Conservation (phyloP, 1,140 invertebrate species). For the Drosophila nasuta region DNA sequence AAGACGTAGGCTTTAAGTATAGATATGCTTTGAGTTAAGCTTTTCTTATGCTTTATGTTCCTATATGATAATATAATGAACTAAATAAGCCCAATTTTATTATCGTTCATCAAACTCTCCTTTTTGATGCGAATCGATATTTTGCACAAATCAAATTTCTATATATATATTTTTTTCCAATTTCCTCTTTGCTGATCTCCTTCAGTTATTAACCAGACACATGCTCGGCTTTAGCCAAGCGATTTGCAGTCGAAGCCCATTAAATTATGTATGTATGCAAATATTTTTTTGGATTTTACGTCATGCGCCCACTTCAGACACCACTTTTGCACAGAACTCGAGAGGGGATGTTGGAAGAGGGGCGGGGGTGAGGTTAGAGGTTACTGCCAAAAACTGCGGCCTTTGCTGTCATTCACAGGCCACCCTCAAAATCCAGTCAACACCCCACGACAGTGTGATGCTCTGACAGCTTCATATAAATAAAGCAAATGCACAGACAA, state of each 20-base stretch:
- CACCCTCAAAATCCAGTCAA: slow-evolving; percentile 7
- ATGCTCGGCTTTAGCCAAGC: not conserved
- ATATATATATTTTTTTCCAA: not conserved
- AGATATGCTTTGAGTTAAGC: too few relatives aligned
- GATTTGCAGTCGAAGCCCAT: slow-evolving; percentile 12
- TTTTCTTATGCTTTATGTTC: too few relatives aligned
- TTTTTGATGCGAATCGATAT: not conserved
- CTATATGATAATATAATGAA: too few relatives aligned
- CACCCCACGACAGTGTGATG: slow-evolving; percentile 18
- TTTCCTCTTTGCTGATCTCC: not conserved
- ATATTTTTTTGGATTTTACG: slow-evolving; percentile 5
- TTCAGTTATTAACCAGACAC: not conserved
- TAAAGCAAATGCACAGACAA: slow-evolving; percentile 70
- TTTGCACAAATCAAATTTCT: not conserved
- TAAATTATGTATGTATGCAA: slow-evolving; percentile 10
- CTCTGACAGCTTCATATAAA: slow-evolving; percentile 78
- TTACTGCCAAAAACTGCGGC: slow-evolving; percentile 37
- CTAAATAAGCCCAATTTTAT: too few relatives aligned
- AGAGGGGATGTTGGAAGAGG: not conserved
- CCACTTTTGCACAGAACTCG: not conserved
- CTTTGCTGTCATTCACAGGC: slow-evolving; percentile 53
- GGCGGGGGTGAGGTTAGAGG: not conserved
- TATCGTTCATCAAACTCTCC: not conserved
- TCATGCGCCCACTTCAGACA: slow-evolving; percentile 9
- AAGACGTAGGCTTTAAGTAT: too few relatives aligned